phyloP scores from a whole-genome alignment of 2,888 invertebrate genomes.

The Lysandra coridon region DNA sequence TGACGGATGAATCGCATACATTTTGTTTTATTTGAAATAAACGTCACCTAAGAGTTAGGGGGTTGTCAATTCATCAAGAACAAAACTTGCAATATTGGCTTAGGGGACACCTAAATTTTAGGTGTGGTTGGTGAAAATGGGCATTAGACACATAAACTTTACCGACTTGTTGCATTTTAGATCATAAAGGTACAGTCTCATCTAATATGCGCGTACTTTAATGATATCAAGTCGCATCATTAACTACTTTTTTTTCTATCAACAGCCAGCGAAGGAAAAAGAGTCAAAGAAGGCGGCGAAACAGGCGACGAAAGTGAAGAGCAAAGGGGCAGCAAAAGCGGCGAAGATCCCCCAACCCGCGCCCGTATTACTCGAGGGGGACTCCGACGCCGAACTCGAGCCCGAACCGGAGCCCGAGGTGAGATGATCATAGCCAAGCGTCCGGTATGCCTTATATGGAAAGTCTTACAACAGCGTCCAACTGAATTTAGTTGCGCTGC shows the following conservation, averaged over 20 bases:
- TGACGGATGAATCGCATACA: too few species aligned
- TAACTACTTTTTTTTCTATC: neutral
- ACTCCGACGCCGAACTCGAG: constrained; percentile 58
- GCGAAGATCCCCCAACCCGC: constrained; percentile 66
- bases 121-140: too few species aligned
- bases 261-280: constrained; percentile 61
- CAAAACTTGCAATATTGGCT: too few species aligned
- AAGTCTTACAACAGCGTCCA: neutral
- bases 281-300: constrained; percentile 80
- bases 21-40: too few species aligned
- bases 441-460: neutral
- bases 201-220: too few species aligned
- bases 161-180: too few species aligned
- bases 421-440: neutral
- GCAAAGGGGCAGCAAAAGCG: constrained; percentile 50
- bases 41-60: too few species aligned
- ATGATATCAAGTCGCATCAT: too few species aligned
- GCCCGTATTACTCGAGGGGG: constrained; percentile 67
- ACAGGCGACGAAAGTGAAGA: constrained; percentile 57
- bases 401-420: constrained; percentile 52
- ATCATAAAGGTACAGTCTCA: too few species aligned
- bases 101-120: too few species aligned
- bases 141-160: too few species aligned
- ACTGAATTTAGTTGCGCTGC: neutral
- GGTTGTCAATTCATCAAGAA: too few species aligned